These are phyloP conservation scores for Pachyrhynchus sulphureomaculatus DNA, from an alignment of 1,140 invertebrate genomes.

Conservation along the genomic window DNA sequence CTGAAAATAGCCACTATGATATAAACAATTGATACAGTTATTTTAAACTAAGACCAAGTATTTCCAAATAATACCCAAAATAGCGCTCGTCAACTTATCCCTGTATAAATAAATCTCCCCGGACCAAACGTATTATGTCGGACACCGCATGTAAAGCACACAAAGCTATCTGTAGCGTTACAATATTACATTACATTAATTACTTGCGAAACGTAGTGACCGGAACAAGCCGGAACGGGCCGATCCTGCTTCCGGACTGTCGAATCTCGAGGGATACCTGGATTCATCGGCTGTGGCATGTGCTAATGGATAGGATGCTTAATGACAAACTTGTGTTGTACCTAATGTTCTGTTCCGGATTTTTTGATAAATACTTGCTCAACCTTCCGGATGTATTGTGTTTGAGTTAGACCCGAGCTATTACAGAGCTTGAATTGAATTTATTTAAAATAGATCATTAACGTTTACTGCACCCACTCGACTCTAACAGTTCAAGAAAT, in stretches of 20 bases:
- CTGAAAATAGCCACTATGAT: too few species aligned
- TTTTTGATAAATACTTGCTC: too few species aligned
- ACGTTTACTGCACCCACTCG: too few species aligned
- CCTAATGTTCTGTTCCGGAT: not conserved
- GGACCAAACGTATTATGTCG: not conserved
- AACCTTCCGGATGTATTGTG: too few species aligned
- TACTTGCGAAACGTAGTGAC: constrained; percentile 15
- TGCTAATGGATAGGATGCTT: constrained; percentile 6
- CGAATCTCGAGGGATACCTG: not conserved
- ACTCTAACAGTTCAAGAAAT: too few species aligned
- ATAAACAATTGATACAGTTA: too few species aligned
- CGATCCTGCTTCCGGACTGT: not conserved
- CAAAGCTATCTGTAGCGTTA: not conserved
- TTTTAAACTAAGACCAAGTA: too few species aligned
- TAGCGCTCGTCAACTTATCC: not conserved
- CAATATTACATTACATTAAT: constrained; percentile 9
- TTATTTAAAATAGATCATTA: too few species aligned
- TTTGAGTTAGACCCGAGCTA: too few species aligned
- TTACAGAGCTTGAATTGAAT: too few species aligned
- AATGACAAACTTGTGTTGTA: not conserved
- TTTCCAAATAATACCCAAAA: too few species aligned
- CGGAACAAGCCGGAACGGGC: constrained; percentile 9
- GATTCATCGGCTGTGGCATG: constrained; percentile 2
- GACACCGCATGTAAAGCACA: too few species aligned
- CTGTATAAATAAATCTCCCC: not conserved